Base-by-base conservation (phyloP, 2,113 vertebrate species). In the Piaya cayana region DNA sequence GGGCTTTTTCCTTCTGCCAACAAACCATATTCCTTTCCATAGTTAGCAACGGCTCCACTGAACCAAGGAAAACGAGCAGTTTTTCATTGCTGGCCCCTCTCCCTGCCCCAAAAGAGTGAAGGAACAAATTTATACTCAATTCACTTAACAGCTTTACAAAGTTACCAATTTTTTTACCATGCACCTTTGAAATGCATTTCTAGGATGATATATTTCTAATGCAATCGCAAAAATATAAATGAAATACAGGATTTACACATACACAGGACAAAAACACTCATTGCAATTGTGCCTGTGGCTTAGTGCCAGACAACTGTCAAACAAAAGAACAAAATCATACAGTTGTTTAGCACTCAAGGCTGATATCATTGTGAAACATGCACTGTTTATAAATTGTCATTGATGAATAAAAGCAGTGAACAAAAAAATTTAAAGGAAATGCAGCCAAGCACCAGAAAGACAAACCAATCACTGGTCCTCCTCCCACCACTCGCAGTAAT, bases 291-390 rank as follows among this genome's bases (percentile, higher is more conserved):
- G 80, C 60, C 50, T 23, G 58, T 32, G 88, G 94, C 86, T 27
- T 49, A 53, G 65, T 69, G 96, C 95, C 89, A 95, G 76, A 74
- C 43, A 92, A 93, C 95, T 92, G 95, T 96, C 94, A 97, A 92
- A 92, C 95, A 96, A 96, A 95, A 75, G 79, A 96, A 94, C 82
- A 97, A 97, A 93, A 87, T 96, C 94, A 95, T 92, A 95, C 89
- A 93, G 86, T 96, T 95, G 92, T 92, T 90, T 86, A 95, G 93
- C 95, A 93, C 88, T 95, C 9, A 43, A 77, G 82, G 84, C 75
- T 95, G 95, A 91, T 90, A 92, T 87, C 72, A 91, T 90, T 74
- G 79, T 90, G 84, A 97, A 96, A 97, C 90, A 68, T 86, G 89
- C 62, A 95, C 93, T 96, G 72, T 91, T 96, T 91, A 96, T 93